A percentile compares a stretch with the other conserved stretches of the same genome.
phyloP scores from a whole-genome alignment of 2,113 vertebrate species.

The Actenoides hombroni region DNA sequence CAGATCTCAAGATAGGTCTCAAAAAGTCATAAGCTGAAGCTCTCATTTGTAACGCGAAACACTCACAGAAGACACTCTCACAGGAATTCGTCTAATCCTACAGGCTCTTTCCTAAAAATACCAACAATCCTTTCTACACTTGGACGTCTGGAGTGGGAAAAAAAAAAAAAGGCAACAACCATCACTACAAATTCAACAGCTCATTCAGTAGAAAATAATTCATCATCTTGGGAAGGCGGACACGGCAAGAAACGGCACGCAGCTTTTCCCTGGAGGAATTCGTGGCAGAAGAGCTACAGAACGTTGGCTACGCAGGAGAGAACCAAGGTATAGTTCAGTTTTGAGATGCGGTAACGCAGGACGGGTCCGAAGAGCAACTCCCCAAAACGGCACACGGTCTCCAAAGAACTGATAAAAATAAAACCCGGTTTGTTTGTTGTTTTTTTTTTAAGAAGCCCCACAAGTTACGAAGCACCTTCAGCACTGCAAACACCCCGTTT shows the following conservation, averaged over 20 bases:
- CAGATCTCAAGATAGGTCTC: neutral
- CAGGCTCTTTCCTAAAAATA: neutral
- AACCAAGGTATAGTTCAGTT: neutral
- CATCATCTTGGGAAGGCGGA: neutral
- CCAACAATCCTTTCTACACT: neutral
- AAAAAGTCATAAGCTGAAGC: neutral
- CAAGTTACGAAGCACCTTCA: neutral
- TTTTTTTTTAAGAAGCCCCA: accelerated
- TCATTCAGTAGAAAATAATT: neutral
- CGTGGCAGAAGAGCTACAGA: neutral
- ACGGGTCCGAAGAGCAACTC: neutral
- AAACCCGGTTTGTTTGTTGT: no score
- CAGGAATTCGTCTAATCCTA: neutral
- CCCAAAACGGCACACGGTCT: accelerated
- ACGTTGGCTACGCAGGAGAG: neutral
- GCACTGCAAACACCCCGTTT: neutral
- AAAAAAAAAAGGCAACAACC: neutral
- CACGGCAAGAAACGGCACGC: accelerated
- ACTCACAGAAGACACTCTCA: neutral
- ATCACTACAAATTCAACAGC: neutral
- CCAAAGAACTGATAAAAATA: neutral
- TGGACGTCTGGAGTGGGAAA: neutral
- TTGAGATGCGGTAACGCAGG: accelerated
- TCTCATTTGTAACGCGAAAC: neutral
- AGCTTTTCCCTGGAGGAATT: neutral